Percentiles rank a stretch among this genome's conserved stretches.
Conservation (phyloP, 2,888 invertebrate genomes). For the Anthrax anthrax region DNA sequence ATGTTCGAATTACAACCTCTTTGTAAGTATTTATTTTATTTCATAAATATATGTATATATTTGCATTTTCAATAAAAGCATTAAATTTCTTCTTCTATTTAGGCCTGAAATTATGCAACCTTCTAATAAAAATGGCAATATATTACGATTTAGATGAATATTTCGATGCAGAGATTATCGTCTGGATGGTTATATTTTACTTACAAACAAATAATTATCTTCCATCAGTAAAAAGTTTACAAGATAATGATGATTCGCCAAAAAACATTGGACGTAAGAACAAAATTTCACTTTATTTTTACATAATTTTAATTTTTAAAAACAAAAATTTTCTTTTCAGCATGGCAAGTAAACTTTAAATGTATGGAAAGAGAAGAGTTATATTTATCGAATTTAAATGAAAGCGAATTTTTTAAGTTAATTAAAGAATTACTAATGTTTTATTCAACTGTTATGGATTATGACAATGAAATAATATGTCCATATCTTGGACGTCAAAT, state of each 20-base stretch:
- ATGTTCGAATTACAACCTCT: not conserved
- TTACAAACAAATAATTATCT: conserved; percentile 35
- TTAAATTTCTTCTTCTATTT: too few species aligned
- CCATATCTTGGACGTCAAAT: not conserved
- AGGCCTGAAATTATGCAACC: conserved; percentile 35
- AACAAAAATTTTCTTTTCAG: not conserved
- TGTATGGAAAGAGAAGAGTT: too few species aligned
- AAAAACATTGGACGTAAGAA: conserved; percentile 23
- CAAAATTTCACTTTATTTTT: not conserved
- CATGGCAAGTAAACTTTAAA: not conserved
- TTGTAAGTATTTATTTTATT: too few species aligned
- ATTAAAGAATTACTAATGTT: not conserved
- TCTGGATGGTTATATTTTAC: conserved; percentile 40
- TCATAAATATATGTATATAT: too few species aligned
- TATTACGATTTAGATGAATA: not conserved
- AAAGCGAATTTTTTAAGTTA: not conserved
- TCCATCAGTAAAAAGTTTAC: conserved; percentile 25
- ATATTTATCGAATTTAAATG: not conserved
- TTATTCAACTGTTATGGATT: not conserved
- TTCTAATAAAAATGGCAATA: conserved; percentile 38
- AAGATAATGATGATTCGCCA: conserved; percentile 10
- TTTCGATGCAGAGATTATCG: conserved; percentile 36
- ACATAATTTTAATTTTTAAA: too few species aligned
- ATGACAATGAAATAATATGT: not conserved
- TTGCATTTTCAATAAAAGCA: too few species aligned